phyloP scores from a whole-genome alignment of 2,113 vertebrate genomes.

The Silurus meridionalis region DNA sequence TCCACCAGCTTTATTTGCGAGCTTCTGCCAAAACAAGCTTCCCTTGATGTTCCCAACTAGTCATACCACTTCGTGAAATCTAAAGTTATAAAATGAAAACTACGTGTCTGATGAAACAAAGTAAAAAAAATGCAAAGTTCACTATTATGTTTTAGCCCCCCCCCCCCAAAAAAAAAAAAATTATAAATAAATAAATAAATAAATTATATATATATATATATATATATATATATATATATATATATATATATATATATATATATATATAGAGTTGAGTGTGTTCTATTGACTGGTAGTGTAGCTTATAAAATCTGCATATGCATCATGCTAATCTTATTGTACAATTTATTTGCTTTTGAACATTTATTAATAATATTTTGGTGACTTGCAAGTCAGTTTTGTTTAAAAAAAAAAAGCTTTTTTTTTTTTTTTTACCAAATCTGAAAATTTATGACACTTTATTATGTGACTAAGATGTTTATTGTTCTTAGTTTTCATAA shows the following conservation, averaged over 20 bases:
- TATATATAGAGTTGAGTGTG: not conserved
- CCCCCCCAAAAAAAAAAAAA: no score
- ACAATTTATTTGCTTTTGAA: not conserved
- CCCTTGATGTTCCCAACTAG: not conserved
- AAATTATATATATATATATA: no score
- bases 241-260: no score
- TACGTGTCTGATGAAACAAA: not conserved
- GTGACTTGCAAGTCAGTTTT: conserved; percentile 1
- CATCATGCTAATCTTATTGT: not conserved
- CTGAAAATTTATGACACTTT: conserved; percentile 2
- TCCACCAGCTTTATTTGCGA: not conserved
- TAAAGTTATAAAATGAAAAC: not conserved
- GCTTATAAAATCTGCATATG: not conserved
- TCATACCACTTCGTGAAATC: not conserved
- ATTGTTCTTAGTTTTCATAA: conserved; percentile 17
- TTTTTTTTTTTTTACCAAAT: conserved; percentile 3
- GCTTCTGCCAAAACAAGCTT: not conserved
- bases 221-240: no score
- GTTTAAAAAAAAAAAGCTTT: not conserved
- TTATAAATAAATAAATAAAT: no score
- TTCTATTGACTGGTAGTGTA: not conserved
- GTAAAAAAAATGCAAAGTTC: not conserved
- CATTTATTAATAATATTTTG: not conserved
- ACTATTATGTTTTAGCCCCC: not conserved
- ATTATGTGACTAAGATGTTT: not conserved